Conservation (phyloP, 1,140 invertebrate species). For the Scaptomyza montana region DNA sequence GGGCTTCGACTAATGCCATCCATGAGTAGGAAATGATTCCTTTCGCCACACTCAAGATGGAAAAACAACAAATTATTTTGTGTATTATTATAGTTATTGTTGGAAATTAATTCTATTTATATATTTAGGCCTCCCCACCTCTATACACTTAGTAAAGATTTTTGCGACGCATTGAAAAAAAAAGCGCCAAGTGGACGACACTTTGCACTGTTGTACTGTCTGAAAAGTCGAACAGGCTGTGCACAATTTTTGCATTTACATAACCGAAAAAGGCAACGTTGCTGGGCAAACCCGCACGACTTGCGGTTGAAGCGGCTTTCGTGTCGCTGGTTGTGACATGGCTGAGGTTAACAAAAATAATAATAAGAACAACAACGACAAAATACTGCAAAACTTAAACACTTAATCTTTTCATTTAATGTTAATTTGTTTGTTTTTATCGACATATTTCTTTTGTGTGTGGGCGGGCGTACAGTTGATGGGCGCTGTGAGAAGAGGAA, state of each 20-base stretch:
- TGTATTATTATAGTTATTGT: too few species aligned
- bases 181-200: slow-evolving; percentile 2
- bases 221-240: background rate
- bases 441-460: slow-evolving; percentile 62
- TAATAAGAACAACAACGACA: slow-evolving; percentile 27
- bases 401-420: slow-evolving; percentile 82
- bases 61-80: too few species aligned
- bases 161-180: background rate
- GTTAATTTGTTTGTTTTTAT: slow-evolving; percentile 82
- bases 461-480: slow-evolving; percentile 28
- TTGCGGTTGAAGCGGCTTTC: slow-evolving; percentile 2
- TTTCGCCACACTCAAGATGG: too few species aligned
- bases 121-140: too few species aligned
- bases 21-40: too few species aligned
- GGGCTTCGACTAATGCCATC: too few species aligned
- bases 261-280: slow-evolving; percentile 44
- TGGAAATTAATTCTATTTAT: too few species aligned
- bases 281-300: background rate
- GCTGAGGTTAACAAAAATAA: slow-evolving; percentile 37
- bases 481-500: background rate
- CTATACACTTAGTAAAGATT: too few species aligned
- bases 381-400: slow-evolving; percentile 67
- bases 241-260: slow-evolving; percentile 46
- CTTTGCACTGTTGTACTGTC: slow-evolving; percentile 11
- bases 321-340: slow-evolving; percentile 58